These are phyloP conservation scores for Hypsibius dujardini DNA, from an alignment of 1,140 invertebrate species.

Conservation along the genomic window DNA sequence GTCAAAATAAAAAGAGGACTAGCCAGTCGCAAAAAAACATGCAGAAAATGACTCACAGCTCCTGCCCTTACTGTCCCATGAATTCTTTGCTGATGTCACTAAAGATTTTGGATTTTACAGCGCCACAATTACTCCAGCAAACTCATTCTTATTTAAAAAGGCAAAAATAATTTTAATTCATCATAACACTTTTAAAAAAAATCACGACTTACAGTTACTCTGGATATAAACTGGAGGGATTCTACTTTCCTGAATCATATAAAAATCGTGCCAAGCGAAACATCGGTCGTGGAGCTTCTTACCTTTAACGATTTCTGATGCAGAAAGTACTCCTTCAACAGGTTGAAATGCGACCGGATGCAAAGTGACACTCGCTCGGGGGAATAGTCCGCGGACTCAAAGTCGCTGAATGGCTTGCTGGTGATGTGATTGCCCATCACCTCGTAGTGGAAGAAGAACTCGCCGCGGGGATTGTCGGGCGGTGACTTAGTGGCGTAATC, in stretches of 20 bases:
- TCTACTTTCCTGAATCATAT: too few species aligned
- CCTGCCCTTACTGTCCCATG: too few species aligned
- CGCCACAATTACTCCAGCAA: too few species aligned
- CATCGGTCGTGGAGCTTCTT: background rate
- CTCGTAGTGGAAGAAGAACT: constrained; percentile 10
- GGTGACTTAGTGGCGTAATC: background rate
- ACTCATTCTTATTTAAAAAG: too few species aligned
- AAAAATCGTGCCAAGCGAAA: too few species aligned
- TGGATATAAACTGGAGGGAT: too few species aligned
- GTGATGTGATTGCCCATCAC: background rate
- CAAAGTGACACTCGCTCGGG: background rate
- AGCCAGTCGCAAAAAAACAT: background rate
- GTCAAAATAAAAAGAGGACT: background rate
- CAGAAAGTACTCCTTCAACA: constrained; percentile 3
- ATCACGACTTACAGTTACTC: too few species aligned
- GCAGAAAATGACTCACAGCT: too few species aligned
- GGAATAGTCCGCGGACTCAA: background rate
- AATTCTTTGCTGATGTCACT: too few species aligned
- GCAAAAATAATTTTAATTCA: too few species aligned
- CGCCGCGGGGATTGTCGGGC: background rate
- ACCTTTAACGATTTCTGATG: background rate
- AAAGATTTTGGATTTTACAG: too few species aligned
- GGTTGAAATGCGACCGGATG: background rate
- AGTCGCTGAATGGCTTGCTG: background rate
- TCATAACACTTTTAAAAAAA: too few species aligned